phyloP scores from a whole-genome alignment of 2,888 invertebrate genomes.

The Listrodromus nycthemerus region DNA sequence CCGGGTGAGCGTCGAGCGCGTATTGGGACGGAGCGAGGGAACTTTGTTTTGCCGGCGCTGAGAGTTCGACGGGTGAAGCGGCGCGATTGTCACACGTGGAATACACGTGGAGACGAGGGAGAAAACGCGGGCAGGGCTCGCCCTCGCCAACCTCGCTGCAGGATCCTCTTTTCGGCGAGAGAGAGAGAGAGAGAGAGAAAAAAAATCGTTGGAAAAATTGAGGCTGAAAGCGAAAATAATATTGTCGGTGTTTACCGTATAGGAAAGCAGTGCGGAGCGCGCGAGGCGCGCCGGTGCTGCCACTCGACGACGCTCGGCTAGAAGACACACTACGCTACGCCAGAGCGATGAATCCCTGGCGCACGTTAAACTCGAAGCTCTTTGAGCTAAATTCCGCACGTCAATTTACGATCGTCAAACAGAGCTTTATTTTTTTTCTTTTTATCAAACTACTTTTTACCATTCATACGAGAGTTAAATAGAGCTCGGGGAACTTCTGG shows the following conservation, averaged over 20 bases:
- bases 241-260: too few species aligned
- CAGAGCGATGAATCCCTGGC: not conserved
- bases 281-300: too few species aligned
- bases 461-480: not conserved
- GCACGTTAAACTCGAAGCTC: conserved; percentile 6
- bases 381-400: conserved; percentile 4
- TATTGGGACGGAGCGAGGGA: conserved; percentile 16
- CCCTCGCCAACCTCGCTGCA: not conserved
- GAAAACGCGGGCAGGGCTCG: conserved; percentile 21
- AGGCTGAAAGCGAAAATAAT: too few species aligned
- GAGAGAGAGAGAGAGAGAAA: not conserved
- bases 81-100: conserved; percentile 63
- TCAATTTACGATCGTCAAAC: conserved; percentile 2
- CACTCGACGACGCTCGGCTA: not conserved
- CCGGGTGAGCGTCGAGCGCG: conserved; percentile 76
- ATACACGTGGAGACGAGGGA: conserved; percentile 66
- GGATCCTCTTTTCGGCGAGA: not conserved
- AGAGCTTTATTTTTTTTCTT: not conserved
- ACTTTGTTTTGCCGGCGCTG: not conserved
- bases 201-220: too few species aligned
- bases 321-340: conserved; percentile 1
- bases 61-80: conserved; percentile 11
- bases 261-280: too few species aligned
- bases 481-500: not conserved
- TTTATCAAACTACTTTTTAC: not conserved